Evolutionary conservation across 2,888 invertebrate genomes (phyloP).

Genomic region (Yponomeuta sedellus): DNA sequence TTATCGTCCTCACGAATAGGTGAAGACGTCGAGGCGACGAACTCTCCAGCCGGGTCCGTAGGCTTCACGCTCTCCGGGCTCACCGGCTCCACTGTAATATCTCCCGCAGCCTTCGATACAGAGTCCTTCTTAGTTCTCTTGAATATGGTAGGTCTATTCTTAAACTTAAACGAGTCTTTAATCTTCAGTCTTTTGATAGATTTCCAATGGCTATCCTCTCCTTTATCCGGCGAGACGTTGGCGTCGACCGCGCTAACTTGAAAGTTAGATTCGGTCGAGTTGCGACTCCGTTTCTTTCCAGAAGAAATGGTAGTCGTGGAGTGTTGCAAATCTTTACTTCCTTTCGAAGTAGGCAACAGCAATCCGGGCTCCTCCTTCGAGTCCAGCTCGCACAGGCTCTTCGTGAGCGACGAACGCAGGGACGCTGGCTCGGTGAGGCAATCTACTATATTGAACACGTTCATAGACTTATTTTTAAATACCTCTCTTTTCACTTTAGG

Average conservation of each 20-base stretch:
- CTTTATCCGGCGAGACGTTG: slow-evolving; percentile 61
- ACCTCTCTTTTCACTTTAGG: slow-evolving; percentile 66
- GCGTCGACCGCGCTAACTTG: slow-evolving; percentile 58
- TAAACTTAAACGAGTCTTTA: slow-evolving; percentile 72
- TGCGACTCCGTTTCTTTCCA: slow-evolving; percentile 68
- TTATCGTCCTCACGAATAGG: slow-evolving; percentile 69
- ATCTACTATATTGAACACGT: slow-evolving; percentile 67
- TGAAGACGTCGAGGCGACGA: slow-evolving; percentile 63
- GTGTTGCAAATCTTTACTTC: slow-evolving; percentile 56
- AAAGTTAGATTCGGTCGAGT: slow-evolving; percentile 69
- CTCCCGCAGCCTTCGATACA: slow-evolving; percentile 54
- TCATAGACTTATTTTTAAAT: slow-evolving; percentile 69
- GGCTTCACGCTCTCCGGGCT: slow-evolving; percentile 62
- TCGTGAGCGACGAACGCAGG: slow-evolving; percentile 63
- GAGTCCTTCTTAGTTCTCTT: slow-evolving; percentile 65
- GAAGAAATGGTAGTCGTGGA: slow-evolving; percentile 68
- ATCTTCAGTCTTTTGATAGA: slow-evolving; percentile 71
- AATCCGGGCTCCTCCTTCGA: slow-evolving; percentile 57
- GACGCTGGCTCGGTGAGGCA: slow-evolving; percentile 62
- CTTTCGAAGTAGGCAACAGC: slow-evolving; percentile 49
- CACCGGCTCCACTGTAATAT: slow-evolving; percentile 60
- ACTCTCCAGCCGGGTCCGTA: slow-evolving; percentile 64
- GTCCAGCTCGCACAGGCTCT: slow-evolving; percentile 67
- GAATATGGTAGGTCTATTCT: slow-evolving; percentile 67
- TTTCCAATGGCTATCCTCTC: slow-evolving; percentile 70